Base-by-base conservation (phyloP, 2,113 vertebrate species). In the Lonchura striata region DNA sequence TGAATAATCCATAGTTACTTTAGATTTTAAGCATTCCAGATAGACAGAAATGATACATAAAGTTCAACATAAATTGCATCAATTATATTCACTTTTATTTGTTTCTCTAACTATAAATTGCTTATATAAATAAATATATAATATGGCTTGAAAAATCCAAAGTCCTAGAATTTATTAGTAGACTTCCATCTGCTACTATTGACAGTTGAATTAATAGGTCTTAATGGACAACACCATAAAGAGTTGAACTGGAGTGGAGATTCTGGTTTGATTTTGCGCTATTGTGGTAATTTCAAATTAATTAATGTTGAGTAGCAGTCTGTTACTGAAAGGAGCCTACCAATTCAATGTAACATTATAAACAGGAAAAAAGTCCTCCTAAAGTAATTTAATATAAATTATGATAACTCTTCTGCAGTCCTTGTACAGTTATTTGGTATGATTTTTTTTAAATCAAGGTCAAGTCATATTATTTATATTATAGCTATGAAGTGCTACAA, bases 221-320 rank as follows among this genome's bases (percentile, higher is more conserved):
- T 75, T 0, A 0, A 28, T 47, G 50, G 30, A 75, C 24, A 75
- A 1, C 20, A 41, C 30, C 15, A 49, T 6, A 4, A 19, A n/a
- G 24, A 20, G 15, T 57, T 65, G 35, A 57, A 49, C 15, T 75
- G 35, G 33, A 72, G 27, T 37, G 22, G 52, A 85, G 35, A 47
- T 41, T 66, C 71, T 66, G 42, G 25, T 50, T 57, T 56, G 24
- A 24, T 66, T 66, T 56, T 76, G 52, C 25, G 17, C 35, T 66
- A 3, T 0, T 0, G 31, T 57, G 52, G 25, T 42, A 66, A 66
- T 66, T 49, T 66, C 35, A 75, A 30, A 21, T 57, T 57, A 57
- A n/a, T 57, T 85, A 5, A 21, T 35, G 21, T 25, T 66, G 61
- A 57, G 15, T 57, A 65, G 42, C 49, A 66, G 21, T n/a, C 10